Percentiles rank a stretch among this genome's conserved stretches.
Evolutionary conservation across 2,797 vertebrate species (phyloP).

Genomic region (Schizopygopsis pylzovi): DNA sequence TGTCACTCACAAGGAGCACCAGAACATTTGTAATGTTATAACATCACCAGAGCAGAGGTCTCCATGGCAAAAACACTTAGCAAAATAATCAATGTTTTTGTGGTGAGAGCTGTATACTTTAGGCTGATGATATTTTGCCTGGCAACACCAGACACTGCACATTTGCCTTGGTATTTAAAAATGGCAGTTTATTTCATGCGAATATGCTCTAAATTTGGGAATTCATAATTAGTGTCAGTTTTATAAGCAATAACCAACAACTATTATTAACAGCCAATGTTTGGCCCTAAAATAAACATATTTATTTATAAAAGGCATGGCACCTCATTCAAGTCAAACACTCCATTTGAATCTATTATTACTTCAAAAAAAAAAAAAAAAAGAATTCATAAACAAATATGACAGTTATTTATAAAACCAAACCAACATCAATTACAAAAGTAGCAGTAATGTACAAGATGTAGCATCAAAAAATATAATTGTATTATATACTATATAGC

Average conservation of each 20-base stretch:
- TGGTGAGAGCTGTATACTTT: not conserved
- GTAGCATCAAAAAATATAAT: not conserved
- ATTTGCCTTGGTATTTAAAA: not conserved
- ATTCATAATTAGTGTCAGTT: not conserved
- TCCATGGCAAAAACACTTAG: not conserved
- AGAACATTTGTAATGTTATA: not conserved
- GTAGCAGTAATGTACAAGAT: not conserved
- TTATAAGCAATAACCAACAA: not conserved
- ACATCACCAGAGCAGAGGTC: not conserved
- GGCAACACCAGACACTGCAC: not conserved
- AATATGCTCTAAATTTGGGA: not conserved
- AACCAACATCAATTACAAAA: constrained; percentile 5
- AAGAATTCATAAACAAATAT: not conserved
- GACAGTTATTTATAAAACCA: not conserved
- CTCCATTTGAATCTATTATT: not conserved
- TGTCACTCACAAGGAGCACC: not conserved
- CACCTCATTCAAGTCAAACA: not conserved
- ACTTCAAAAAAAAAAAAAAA: not conserved
- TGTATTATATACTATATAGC: not conserved
- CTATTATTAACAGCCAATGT: not conserved
- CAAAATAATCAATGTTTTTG: constrained; percentile 9
- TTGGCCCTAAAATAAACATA: not conserved
- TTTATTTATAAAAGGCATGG: not conserved
- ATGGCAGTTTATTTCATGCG: not conserved
- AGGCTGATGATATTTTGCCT: constrained; percentile 1